A percentile compares a stretch with the other conserved stretches of the same genome.
Conservation (phyloP, 2,888 invertebrate species). For the Agriopis aurantiaria region DNA sequence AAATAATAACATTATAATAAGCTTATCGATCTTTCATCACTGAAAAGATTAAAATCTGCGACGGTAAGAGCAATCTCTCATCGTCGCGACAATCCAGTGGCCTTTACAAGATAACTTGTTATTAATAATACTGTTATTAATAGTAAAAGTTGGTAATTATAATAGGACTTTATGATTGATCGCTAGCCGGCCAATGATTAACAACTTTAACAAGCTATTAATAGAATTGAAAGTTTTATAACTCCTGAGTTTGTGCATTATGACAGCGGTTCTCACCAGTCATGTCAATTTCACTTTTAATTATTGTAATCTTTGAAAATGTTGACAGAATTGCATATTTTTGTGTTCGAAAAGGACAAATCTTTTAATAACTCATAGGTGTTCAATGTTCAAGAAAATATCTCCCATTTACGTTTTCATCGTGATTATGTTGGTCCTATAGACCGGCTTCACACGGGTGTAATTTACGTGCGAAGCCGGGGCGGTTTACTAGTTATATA, state of each 20-base stretch:
- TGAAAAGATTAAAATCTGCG: constrained; percentile 8
- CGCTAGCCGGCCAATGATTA: constrained; percentile 26
- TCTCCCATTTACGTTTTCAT: too few relatives aligned
- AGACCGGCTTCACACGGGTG: too few relatives aligned
- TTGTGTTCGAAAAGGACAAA: too few relatives aligned
- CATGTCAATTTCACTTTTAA: constrained; percentile 15
- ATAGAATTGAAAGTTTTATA: constrained; percentile 34
- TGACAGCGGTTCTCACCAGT: constrained; percentile 2
- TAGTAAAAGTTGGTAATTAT: constrained; percentile 36
- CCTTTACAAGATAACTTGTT: constrained; percentile 28
- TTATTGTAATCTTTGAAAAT: background rate
- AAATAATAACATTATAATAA: background rate
- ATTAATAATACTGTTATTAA: constrained; percentile 29
- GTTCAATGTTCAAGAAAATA: too few relatives aligned
- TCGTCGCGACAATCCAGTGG: constrained; percentile 28
- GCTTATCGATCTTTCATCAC: constrained; percentile 1
- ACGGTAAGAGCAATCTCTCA: constrained; percentile 19
- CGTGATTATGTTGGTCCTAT: too few relatives aligned
- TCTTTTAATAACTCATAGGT: too few relatives aligned
- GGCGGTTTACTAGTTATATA: too few relatives aligned
- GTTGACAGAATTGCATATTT: background rate
- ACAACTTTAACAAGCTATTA: constrained; percentile 25
- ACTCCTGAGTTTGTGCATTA: constrained; percentile 23
- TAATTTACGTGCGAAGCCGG: too few relatives aligned
- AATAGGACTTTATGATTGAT: constrained; percentile 34